Conservation (phyloP, 1,140 invertebrate genomes). For the Subanguina moxae region DNA sequence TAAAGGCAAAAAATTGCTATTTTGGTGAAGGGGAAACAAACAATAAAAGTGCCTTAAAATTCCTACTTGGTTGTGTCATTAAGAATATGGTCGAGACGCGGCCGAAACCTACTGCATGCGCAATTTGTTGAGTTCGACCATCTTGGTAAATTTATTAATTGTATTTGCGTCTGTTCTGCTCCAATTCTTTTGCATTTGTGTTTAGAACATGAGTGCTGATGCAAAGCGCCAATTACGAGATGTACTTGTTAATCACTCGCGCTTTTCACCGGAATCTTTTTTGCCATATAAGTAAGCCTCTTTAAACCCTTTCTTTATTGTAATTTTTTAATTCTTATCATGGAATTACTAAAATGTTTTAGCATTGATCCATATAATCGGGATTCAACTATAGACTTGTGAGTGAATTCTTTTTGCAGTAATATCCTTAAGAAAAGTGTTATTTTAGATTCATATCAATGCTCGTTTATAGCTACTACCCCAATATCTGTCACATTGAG, state of each 20-base stretch:
- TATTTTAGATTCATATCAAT: conserved; percentile 60
- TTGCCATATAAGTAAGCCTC: not conserved
- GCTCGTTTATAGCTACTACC: conserved; percentile 73
- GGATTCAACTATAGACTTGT: conserved; percentile 74
- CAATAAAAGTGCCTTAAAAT: no score
- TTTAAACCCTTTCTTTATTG: not conserved
- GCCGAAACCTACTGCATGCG: conserved; percentile 82
- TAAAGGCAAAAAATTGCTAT: no score
- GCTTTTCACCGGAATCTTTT: conserved; percentile 79
- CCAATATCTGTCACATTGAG: conserved; percentile 90
- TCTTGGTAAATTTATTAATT: conserved; percentile 70
- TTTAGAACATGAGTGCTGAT: conserved; percentile 19
- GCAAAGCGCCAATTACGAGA: conserved; percentile 76
- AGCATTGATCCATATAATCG: conserved; percentile 72
- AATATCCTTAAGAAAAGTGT: no score
- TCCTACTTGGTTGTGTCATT: conserved; percentile 28
- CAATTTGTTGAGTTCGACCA: conserved; percentile 80
- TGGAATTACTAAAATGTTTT: conserved; percentile 52
- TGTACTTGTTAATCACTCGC: conserved; percentile 72
- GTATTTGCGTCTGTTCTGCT: conserved; percentile 4
- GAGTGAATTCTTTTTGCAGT: no score
- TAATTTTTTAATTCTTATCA: not conserved
- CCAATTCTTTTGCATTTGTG: not conserved
- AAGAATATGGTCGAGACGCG: conserved; percentile 71
- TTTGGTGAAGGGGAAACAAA: no score